Conservation (phyloP, 2,113 vertebrate genomes). For the Natator depressus region DNA sequence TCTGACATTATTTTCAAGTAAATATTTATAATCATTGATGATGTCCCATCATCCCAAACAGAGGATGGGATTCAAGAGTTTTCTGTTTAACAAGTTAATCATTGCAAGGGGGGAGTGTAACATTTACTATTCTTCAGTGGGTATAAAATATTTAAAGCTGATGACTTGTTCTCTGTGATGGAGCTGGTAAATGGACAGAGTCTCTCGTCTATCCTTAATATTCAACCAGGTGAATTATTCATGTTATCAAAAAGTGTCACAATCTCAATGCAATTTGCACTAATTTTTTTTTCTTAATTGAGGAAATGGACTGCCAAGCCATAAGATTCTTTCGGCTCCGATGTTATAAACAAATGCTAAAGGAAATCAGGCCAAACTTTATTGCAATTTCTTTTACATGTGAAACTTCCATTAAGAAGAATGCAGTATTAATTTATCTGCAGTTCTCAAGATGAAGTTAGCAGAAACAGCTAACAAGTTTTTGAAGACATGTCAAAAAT, state of each 20-base stretch:
- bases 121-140: background rate
- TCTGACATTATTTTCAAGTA: constrained; percentile 52
- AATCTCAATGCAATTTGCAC: background rate
- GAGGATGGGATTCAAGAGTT: background rate
- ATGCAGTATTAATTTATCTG: constrained; percentile 11
- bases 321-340: constrained; percentile 69
- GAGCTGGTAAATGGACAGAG: background rate
- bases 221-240: background rate
- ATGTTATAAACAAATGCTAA: constrained; percentile 58
- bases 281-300: constrained; percentile 18
- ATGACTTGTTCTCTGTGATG: background rate
- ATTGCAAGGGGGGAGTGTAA: background rate
- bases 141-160: background rate
- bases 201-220: background rate
- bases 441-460: constrained; percentile 3
- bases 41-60: background rate
- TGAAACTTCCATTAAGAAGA: background rate
- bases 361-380: constrained; percentile 66
- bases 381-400: constrained; percentile 45
- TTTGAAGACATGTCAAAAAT: background rate
- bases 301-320: constrained; percentile 64
- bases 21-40: constrained; percentile 41
- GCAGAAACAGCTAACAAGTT: background rate
- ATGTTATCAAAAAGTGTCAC: background rate
- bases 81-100: background rate